Percentiles rank a stretch among this genome's conserved stretches.
phyloP scores from a whole-genome alignment of 2,888 invertebrate genomes.

The Lamellibrachia columna region DNA sequence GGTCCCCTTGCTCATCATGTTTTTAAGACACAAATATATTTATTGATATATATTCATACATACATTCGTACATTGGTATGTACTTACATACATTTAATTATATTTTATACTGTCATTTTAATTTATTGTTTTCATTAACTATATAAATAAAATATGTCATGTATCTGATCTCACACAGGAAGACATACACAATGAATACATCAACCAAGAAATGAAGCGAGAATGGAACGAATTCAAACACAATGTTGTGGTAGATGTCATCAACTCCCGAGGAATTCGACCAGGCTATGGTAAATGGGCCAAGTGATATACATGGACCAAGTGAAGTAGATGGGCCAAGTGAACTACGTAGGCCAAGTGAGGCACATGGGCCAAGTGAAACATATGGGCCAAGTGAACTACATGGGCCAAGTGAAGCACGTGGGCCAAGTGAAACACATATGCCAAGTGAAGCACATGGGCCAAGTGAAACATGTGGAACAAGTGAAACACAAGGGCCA shows the following conservation, averaged over 20 bases:
- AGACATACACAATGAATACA: slow-evolving; percentile 62
- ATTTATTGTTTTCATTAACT: background rate
- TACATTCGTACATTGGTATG: background rate
- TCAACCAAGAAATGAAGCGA: slow-evolving; percentile 60
- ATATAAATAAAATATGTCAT: background rate
- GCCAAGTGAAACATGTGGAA: no score
- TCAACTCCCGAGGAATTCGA: slow-evolving; percentile 59
- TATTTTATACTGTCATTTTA: background rate
- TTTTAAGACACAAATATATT: no score
- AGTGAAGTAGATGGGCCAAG: no score
- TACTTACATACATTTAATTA: background rate
- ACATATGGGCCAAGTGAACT: no score
- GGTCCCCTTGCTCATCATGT: no score
- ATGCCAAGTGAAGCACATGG: no score
- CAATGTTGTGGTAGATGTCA: slow-evolving; percentile 58
- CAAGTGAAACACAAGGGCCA: no score
- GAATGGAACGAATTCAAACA: slow-evolving; percentile 65
- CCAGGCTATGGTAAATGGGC: slow-evolving; percentile 64
- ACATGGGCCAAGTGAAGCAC: no score
- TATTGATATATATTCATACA: no score
- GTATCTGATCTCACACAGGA: slow-evolving; percentile 46
- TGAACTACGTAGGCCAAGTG: no score
- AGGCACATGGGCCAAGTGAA: no score
- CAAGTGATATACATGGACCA: slow-evolving; percentile 38
- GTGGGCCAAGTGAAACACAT: no score